These are phyloP conservation scores for Argyresthia albistria DNA, from an alignment of 2,888 invertebrate species.

Conservation along the genomic window DNA sequence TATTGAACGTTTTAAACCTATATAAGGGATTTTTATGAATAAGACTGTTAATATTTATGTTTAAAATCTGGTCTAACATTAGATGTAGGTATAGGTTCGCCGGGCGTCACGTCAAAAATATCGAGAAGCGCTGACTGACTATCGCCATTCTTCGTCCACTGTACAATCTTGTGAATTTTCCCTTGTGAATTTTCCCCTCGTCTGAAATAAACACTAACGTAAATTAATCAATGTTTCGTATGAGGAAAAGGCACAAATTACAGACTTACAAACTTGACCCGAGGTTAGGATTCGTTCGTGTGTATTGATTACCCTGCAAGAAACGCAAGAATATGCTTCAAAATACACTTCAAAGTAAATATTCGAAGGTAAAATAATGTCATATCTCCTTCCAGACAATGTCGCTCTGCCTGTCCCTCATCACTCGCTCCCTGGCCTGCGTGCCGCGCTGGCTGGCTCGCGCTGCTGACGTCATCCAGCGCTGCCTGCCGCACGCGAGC, in stretches of 20 bases:
- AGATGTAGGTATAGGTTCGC: slow-evolving; percentile 90
- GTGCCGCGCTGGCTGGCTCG: slow-evolving; percentile 73
- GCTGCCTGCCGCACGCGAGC: slow-evolving; percentile 77
- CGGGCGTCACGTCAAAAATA: slow-evolving; percentile 92
- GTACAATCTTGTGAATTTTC: slow-evolving; percentile 96
- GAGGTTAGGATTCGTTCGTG: neutral
- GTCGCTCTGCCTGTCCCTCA: slow-evolving; percentile 79
- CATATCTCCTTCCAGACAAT: slow-evolving; percentile 70
- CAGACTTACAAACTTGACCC: neutral
- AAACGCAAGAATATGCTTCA: no score
- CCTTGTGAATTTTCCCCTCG: slow-evolving; percentile 90
- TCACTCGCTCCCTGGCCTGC: slow-evolving; percentile 79
- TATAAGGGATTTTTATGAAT: no score
- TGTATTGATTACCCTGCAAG: neutral
- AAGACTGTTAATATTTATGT: no score
- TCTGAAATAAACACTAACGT: slow-evolving; percentile 65
- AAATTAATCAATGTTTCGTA: slow-evolving; percentile 4
- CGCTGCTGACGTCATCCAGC: slow-evolving; percentile 75
- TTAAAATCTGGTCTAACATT: slow-evolving; percentile 12
- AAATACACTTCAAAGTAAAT: no score
- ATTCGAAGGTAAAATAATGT: no score
- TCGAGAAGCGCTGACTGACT: slow-evolving; percentile 90
- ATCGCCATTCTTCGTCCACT: slow-evolving; percentile 87
- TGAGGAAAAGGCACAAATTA: neutral
- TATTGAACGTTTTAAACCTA: no score